A percentile compares a stretch with the other conserved stretches of the same genome.
Evolutionary conservation across 2,888 invertebrate genomes (phyloP).

Genomic region (Drosophila quinaria): DNA sequence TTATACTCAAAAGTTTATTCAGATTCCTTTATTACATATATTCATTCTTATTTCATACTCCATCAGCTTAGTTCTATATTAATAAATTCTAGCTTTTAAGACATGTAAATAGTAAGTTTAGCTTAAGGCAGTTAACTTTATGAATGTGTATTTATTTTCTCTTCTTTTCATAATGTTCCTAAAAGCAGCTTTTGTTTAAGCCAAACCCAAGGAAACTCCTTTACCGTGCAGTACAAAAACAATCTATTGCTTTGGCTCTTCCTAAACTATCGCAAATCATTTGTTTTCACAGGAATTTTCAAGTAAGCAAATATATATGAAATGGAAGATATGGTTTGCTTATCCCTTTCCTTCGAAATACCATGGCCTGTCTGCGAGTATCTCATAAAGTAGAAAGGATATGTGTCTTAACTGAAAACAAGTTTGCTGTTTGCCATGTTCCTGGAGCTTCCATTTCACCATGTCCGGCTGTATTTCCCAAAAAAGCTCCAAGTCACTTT

Average conservation of each 20-base stretch:
- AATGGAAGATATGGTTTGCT: neutral
- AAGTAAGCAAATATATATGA: neutral
- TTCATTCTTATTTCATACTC: neutral
- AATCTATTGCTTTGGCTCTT: conserved; percentile 13
- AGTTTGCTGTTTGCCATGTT: conserved; percentile 27
- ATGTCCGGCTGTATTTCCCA: conserved; percentile 57
- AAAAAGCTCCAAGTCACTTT: conserved; percentile 69
- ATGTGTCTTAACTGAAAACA: conserved; percentile 27
- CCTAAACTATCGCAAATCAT: conserved; percentile 7
- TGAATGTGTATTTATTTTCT: neutral
- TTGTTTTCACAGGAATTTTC: neutral
- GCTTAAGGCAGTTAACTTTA: conserved; percentile 8
- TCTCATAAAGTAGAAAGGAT: conserved; percentile 41
- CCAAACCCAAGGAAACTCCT: neutral
- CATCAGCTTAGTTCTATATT: conserved; percentile 1
- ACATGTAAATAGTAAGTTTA: conserved; percentile 54
- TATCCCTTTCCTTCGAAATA: neutral
- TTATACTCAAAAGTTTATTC: conserved; percentile 6
- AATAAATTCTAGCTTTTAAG: conserved; percentile 56
- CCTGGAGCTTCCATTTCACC: conserved; percentile 48
- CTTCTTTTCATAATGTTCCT: conserved; percentile 41
- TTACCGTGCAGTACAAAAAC: conserved; percentile 23
- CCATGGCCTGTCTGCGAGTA: conserved; percentile 4
- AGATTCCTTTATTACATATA: conserved; percentile 19
- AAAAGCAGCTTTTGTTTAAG: conserved; percentile 8